A percentile compares a stretch with the other conserved stretches of the same genome.
Evolutionary conservation across 2,113 vertebrate genomes (phyloP).

Genomic region (Climacteris rufus): DNA sequence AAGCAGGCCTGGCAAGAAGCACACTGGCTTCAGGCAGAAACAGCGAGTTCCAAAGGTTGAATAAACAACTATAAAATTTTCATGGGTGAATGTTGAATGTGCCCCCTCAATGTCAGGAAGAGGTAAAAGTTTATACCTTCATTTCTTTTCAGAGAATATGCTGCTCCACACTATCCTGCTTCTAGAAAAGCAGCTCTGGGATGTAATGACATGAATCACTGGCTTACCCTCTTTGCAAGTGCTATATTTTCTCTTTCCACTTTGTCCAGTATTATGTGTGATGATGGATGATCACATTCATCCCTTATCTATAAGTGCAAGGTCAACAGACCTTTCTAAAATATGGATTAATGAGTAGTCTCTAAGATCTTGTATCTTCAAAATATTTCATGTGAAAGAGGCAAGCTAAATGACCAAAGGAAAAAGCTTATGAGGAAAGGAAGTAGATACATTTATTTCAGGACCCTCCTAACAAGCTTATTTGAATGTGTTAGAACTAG

Average conservation of each 20-base stretch:
- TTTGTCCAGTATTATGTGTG: neutral
- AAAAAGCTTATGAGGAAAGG: neutral
- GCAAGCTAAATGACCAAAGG: neutral
- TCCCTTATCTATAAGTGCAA: neutral
- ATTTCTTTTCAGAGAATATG: neutral
- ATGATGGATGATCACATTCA: neutral
- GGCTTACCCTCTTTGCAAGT: neutral
- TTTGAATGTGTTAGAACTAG: neutral
- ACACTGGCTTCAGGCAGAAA: neutral
- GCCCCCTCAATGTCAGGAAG: neutral
- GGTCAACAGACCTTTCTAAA: neutral
- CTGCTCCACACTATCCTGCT: neutral
- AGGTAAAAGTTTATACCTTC: neutral
- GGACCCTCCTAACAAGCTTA: neutral
- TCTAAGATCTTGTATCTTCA: neutral
- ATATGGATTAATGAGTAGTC: neutral
- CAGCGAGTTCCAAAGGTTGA: neutral
- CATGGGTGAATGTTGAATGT: neutral
- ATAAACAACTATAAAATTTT: neutral
- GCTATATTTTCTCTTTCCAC: neutral
- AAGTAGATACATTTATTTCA: neutral
- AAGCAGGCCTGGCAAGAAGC: neutral
- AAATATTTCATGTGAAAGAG: neutral
- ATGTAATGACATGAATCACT: neutral
- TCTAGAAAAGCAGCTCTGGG: neutral